These are phyloP conservation scores for Indicator maculatus DNA, from an alignment of 2,113 vertebrate species.

Conservation along the genomic window DNA sequence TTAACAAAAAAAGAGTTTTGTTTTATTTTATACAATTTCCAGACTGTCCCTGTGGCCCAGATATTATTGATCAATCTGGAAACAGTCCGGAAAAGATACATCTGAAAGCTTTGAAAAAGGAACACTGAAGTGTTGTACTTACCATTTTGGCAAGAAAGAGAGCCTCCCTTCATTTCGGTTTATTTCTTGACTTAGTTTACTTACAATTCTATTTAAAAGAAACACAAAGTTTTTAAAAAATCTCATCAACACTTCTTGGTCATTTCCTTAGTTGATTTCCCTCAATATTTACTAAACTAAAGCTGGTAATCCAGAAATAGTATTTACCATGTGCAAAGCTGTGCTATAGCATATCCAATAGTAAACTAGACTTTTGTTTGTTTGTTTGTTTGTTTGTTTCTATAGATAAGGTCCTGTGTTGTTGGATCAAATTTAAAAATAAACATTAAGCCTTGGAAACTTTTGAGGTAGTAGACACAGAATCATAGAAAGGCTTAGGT, in stretches of 20 bases:
- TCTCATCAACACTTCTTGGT: not conserved
- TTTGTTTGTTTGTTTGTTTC: too few species aligned
- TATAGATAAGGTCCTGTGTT: not conserved
- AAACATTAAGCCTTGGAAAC: not conserved
- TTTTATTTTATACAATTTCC: not conserved
- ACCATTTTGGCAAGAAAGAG: constrained; percentile 83
- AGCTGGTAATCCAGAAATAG: not conserved
- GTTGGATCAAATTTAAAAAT: not conserved
- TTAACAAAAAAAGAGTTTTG: not conserved
- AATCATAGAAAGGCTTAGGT: too few species aligned
- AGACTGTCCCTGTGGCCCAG: not conserved
- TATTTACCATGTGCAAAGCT: not conserved
- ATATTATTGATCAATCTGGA: not conserved
- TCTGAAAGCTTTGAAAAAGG: not conserved
- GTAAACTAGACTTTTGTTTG: not conserved
- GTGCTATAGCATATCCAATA: not conserved
- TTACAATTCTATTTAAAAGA: constrained; percentile 80
- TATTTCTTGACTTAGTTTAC: constrained; percentile 88
- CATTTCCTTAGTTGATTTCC: not conserved
- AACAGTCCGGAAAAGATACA: not conserved
- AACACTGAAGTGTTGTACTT: not conserved
- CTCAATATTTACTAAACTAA: not conserved
- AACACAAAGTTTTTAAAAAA: not conserved
- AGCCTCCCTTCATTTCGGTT: constrained; percentile 85
- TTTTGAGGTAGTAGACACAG: not conserved